Percentiles rank a stretch among this genome's conserved stretches.
Evolutionary conservation across 2,888 invertebrate genomes (phyloP).

Genomic region (Zeuzera pyrina): DNA sequence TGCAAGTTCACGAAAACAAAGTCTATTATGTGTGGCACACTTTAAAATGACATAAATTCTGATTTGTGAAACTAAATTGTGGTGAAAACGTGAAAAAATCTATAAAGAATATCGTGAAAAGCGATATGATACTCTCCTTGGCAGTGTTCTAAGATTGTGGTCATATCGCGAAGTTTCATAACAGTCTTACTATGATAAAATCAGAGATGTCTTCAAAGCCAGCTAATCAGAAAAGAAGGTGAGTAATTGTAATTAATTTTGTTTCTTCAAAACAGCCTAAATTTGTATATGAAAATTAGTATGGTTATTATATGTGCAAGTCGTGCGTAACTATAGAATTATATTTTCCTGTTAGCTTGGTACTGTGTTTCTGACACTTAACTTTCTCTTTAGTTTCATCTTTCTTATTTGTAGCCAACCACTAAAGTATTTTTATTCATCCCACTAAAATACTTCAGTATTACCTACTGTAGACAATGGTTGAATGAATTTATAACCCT

Average conservation of each 20-base stretch:
- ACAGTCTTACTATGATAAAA: conserved; percentile 47
- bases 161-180: conserved; percentile 63
- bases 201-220: conserved; percentile 64
- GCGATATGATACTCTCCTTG: conserved; percentile 72
- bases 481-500: too few species aligned
- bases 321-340: background rate
- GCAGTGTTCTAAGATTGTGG: conserved; percentile 73
- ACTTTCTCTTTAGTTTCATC: conserved; percentile 1
- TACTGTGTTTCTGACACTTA: background rate
- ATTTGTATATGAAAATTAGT: background rate
- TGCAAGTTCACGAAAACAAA: conserved; percentile 62
- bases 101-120: conserved; percentile 38
- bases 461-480: too few species aligned
- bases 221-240: conserved; percentile 82
- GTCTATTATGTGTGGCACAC: conserved; percentile 58
- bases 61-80: conserved; percentile 45
- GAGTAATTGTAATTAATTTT: conserved; percentile 22
- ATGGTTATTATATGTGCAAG: background rate
- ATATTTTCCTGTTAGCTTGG: background rate
- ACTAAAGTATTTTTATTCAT: too few species aligned
- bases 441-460: too few species aligned
- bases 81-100: conserved; percentile 35
- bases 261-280: background rate
- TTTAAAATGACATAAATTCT: conserved; percentile 65
- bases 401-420: too few species aligned